Base-by-base conservation (phyloP, 1,140 invertebrate species). In the Drosophila tropicalis region DNA sequence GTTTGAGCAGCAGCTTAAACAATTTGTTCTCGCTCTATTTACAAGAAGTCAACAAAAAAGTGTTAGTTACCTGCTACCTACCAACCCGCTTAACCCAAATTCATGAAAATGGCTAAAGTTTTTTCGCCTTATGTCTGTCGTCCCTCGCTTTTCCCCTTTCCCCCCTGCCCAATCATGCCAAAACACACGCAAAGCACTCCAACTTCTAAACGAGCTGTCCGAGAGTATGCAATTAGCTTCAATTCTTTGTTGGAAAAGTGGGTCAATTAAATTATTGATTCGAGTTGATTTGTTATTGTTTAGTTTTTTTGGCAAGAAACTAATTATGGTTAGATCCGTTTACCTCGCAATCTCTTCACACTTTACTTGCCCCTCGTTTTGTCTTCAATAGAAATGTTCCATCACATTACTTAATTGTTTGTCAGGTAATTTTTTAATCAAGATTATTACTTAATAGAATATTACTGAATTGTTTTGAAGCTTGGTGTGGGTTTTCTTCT, bases 241-340 rank as follows among this genome's bases (percentile, higher is more conserved):
- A 70, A 67, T 40, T 73, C 15, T 32, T 17, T 5, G 39, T 9
- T 15, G 62, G 9, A 51, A 19, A 76, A 76, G 72, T 76, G 67
- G 74, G 74, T 76, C 74, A 76, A 76, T 76, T 70, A 76, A 65
- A 70, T 76, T 76, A 76, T 76, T 70, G 72, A 76, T 76, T 76
- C 60, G 39, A 32, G 71, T 56, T 55, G 32, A 39, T 39, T 39
- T 29, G 22, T 3, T 29, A 5, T 29, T 29, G 29, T 29, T 29
- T 3, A 10, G 34, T 12, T 2, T 29, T 25, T 39, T 39, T 54
- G 72, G 13, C 29, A 22, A 34, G 17, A 72, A 57, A 19, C 10
- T 5, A 51, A 51, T 51, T 22, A 12, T 51, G 17, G 44, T 51
- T 51, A 51, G 44, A 19, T 51, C 44, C 44, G 44, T 19, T 22